These are phyloP conservation scores for Cuniculus paca DNA, from an alignment of 2,797 vertebrate species.

Conservation along the genomic window DNA sequence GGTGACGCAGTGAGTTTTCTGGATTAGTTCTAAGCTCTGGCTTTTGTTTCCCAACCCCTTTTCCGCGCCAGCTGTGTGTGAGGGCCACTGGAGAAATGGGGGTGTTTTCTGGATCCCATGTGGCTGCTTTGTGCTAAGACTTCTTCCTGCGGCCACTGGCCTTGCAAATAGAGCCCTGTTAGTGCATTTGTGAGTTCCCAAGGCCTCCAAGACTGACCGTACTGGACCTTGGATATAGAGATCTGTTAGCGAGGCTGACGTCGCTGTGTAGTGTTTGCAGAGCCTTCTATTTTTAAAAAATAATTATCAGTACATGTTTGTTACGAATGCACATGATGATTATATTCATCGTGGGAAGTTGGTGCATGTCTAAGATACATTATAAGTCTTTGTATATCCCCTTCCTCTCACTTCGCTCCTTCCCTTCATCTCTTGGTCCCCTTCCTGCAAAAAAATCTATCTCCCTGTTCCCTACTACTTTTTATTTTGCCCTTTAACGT, in stretches of 20 bases:
- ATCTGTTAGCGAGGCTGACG: fast-evolving
- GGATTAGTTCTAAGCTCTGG: neutral
- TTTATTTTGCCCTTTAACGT: neutral
- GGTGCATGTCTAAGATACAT: neutral
- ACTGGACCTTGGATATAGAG: fast-evolving
- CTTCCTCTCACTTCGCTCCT: neutral
- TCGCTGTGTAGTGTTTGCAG: fast-evolving
- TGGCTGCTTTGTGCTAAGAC: fast-evolving
- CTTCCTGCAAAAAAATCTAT: neutral
- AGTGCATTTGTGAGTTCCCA: neutral
- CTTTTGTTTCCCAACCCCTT: neutral
- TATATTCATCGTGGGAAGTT: neutral
- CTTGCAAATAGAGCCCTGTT: neutral
- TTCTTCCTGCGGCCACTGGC: neutral
- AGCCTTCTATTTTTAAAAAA: neutral
- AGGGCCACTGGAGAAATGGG: neutral
- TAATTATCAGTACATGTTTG: neutral
- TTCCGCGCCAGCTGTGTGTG: neutral
- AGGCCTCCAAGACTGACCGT: too few species aligned
- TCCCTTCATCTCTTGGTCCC: neutral
- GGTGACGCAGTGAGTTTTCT: fast-evolving
- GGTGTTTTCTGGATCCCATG: neutral
- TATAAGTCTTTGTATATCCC: neutral
- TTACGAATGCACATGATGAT: neutral
- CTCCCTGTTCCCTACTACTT: neutral